Conservation (phyloP, 2,888 invertebrate species). For the Morpho deidamia region DNA sequence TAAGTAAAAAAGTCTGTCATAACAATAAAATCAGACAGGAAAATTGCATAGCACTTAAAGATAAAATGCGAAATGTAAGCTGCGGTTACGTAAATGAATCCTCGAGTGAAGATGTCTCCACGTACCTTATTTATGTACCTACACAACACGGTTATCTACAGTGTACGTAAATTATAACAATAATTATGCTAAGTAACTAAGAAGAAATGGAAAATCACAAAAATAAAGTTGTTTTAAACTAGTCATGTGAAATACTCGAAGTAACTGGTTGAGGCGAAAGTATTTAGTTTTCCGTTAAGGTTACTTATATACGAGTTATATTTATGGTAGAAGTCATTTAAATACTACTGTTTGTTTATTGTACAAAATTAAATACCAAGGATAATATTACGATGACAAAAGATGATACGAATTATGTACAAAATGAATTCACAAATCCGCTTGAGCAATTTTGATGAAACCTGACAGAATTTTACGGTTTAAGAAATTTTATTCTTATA, state of each 20-base stretch:
- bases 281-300: conserved; percentile 19
- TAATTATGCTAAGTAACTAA: conserved; percentile 17
- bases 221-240: conserved; percentile 19
- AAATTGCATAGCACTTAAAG: conserved; percentile 8
- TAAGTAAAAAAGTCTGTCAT: background rate
- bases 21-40: conserved; percentile 9
- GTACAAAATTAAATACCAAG: too few relatives aligned
- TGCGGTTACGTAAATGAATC: conserved; percentile 8
- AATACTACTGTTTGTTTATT: too few relatives aligned
- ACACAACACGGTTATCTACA: conserved; percentile 1
- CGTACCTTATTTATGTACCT: conserved; percentile 3
- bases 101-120: conserved; percentile 1
- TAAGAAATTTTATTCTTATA: too few relatives aligned
- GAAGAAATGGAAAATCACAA: conserved; percentile 20
- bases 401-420: background rate
- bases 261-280: conserved; percentile 23
- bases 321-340: too few relatives aligned
- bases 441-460: too few relatives aligned
- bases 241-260: conserved; percentile 17
- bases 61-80: conserved; percentile 9
- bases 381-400: too few relatives aligned
- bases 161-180: conserved; percentile 1
- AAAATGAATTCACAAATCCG: background rate
- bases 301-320: background rate
- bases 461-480: too few relatives aligned